Conservation (phyloP, 2,797 vertebrate species). For the Sparidentex hasta region DNA sequence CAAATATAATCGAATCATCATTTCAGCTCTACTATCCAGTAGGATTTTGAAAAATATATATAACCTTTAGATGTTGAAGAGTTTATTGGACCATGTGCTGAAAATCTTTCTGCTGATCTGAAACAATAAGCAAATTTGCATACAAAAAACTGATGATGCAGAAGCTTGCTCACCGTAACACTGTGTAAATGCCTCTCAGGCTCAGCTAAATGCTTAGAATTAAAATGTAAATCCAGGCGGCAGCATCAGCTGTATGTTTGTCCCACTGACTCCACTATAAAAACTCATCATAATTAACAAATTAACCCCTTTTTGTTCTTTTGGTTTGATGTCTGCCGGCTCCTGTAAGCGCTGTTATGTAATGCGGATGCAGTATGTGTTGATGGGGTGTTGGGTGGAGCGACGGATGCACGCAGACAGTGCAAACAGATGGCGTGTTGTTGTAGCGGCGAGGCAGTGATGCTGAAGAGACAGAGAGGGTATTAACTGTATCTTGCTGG, state of each 20-base stretch:
- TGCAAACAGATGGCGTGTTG: slow-evolving; percentile 53
- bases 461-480: slow-evolving; percentile 25
- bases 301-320: not conserved
- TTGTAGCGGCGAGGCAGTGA: slow-evolving; percentile 23
- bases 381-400: slow-evolving; percentile 17
- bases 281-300: slow-evolving; percentile 29
- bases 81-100: not conserved
- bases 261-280: slow-evolving; percentile 7
- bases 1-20: too few species aligned
- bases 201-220: not conserved
- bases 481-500: slow-evolving; percentile 16
- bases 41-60: not conserved
- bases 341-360: slow-evolving; percentile 19
- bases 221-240: slow-evolving; percentile 18
- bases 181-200: not conserved
- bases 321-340: slow-evolving; percentile 8
- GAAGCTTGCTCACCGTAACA: not conserved
- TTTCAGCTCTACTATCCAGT: not conserved
- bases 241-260: slow-evolving; percentile 13
- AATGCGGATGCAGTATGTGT: not conserved
- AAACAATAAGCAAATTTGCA: not conserved
- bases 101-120: not conserved
- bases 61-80: too few species aligned
- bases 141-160: not conserved
- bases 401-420: slow-evolving; percentile 30